phyloP scores from a whole-genome alignment of 2,797 vertebrate genomes.

The Cuculus canorus region DNA sequence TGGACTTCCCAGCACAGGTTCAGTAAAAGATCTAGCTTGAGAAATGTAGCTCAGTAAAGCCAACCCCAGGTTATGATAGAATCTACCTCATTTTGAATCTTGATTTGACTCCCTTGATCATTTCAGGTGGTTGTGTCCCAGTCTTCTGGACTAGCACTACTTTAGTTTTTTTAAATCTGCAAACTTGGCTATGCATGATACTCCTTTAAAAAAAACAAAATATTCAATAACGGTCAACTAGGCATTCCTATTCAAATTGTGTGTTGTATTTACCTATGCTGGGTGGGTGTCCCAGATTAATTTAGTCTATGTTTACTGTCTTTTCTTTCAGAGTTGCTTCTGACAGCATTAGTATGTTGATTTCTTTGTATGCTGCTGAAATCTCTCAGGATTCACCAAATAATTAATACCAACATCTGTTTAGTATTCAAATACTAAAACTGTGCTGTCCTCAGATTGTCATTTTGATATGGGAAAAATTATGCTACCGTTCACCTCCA shows the following conservation, averaged over 20 bases:
- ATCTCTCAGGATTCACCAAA: slow-evolving; percentile 8
- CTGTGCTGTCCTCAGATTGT: not conserved
- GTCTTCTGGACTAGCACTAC: not conserved
- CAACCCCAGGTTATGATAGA: not conserved
- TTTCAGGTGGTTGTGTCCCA: not conserved
- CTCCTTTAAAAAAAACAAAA: not conserved
- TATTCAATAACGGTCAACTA: not conserved
- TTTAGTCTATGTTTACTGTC: slow-evolving; percentile 5
- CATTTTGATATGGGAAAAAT: not conserved
- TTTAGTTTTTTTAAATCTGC: not conserved
- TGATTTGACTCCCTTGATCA: not conserved
- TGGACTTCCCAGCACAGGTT: not conserved
- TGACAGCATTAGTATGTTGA: not conserved
- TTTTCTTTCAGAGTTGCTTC: slow-evolving; percentile 5
- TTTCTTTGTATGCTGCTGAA: not conserved
- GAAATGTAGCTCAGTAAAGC: not conserved
- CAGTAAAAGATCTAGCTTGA: not conserved
- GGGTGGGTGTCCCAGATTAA: not conserved
- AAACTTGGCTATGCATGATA: not conserved
- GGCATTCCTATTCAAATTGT: not conserved
- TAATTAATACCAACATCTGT: slow-evolving; percentile 48
- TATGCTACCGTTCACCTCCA: not conserved
- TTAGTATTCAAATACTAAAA: slow-evolving; percentile 23
- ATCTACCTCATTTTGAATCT: not conserved
- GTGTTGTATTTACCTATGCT: not conserved